Evolutionary conservation across 2,113 vertebrate species (phyloP), one percentile per base, ranked within the genome.

Genomic region (Elgaria multicarinata): DNA sequence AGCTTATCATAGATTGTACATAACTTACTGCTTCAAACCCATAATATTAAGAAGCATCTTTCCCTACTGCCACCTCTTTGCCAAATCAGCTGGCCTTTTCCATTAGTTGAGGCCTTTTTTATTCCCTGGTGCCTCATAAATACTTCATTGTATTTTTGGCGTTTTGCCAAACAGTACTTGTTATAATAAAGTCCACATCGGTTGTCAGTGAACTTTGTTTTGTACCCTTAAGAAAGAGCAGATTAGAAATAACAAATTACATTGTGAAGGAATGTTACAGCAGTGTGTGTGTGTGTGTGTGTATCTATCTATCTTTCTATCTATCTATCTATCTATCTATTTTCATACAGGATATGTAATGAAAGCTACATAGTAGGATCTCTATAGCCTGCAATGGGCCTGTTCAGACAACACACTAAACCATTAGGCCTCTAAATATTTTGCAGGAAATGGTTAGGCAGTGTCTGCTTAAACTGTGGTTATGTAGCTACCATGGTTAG

Each of bases 161-260:
- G 33, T 67, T 79, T 69, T 80, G 83, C 67, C 42, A 85, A 66
- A 4, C 12, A 74, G n/a, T 2, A 3, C 42, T 72, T 8, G 26
- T 71, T 88, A 85, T 71, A 91, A 84, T 66, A 69, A 86, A 88
- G 42, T 69, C 28, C 10, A 77, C 62, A 53, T 86, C 20, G 58
- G n/a, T 75, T 26, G 42, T 66, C 85, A 55, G 3, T 83, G 69
- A 90, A 84, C 88, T 90, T 90, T 20, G 33, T 87, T 69, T 39
- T 50, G n/a, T 9, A 39, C 24, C 46, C 72, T 50, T 71, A 46
- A 14, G 28, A 58, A 72, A 92, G 80, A 72, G 6, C 72, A 36
- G 44, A 44, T 46, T 87, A 75, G 86, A 85, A 90, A 76, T 72
- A 88, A 74, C 66, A 82, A 83, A 88, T 67, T 22, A 4, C n/a